Conservation (phyloP, 2,797 vertebrate genomes). For the Semaprochilodus insignis region DNA sequence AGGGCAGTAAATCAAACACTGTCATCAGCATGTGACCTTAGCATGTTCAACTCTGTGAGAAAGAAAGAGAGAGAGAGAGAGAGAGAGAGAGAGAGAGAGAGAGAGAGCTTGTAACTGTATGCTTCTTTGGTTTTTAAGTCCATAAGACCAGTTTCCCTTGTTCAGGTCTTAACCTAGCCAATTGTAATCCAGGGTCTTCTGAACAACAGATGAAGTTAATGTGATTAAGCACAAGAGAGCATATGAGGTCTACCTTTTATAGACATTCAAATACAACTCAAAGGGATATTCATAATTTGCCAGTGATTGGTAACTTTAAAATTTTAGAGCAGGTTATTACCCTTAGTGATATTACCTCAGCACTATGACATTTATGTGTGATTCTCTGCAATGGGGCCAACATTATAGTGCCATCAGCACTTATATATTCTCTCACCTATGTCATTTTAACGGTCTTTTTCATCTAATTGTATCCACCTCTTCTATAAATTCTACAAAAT, state of each 20-base stretch:
- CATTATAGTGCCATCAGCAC: constrained; percentile 3
- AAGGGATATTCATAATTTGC: constrained; percentile 12
- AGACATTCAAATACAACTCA: constrained; percentile 22
- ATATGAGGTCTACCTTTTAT: background rate
- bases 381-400: background rate
- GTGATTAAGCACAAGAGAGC: constrained; percentile 4
- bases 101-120: constrained; percentile 44
- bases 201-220: constrained; percentile 30
- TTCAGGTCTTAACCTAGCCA: constrained; percentile 16
- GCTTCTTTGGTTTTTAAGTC: constrained; percentile 26
- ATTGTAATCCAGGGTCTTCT: constrained; percentile 37
- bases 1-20: constrained; percentile 56
- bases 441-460: background rate
- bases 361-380: constrained; percentile 1
- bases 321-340: constrained; percentile 13
- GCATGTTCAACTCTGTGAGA: constrained; percentile 42
- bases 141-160: constrained; percentile 21
- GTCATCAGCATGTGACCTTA: constrained; percentile 59
- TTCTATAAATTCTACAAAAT: background rate
- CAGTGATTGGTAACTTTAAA: background rate
- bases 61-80: constrained; percentile 38
- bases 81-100: constrained; percentile 26
- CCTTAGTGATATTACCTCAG: background rate
- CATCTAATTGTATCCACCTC: background rate
- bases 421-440: background rate